Evolutionary conservation across 2,797 vertebrate genomes (phyloP).

Genomic region (Pampus argenteus): DNA sequence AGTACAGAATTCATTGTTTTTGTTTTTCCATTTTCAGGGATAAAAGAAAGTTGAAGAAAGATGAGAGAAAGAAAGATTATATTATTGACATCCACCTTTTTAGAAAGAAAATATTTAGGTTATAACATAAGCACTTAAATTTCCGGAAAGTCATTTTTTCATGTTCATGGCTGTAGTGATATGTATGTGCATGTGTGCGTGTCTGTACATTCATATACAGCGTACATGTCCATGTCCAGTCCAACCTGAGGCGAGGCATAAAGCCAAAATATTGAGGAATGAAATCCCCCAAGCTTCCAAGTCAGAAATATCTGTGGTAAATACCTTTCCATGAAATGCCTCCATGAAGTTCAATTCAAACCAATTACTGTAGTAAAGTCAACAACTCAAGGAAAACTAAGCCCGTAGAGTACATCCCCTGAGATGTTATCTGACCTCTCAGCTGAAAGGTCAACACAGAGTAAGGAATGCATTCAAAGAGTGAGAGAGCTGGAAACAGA

Average conservation of each 20-base stretch:
- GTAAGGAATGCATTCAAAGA: constrained; percentile 48
- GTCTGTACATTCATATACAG: neutral
- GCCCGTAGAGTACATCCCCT: constrained; percentile 57
- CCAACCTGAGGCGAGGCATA: constrained; percentile 17
- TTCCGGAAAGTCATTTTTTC: constrained; percentile 14
- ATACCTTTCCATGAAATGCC: constrained; percentile 58
- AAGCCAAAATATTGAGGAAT: constrained; percentile 47
- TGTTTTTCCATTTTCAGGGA: constrained; percentile 3
- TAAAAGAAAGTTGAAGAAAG: constrained; percentile 22
- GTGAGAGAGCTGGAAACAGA: constrained; percentile 38
- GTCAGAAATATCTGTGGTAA: constrained; percentile 62
- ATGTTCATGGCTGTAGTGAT: neutral
- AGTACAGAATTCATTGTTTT: constrained; percentile 18
- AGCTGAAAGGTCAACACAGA: constrained; percentile 51
- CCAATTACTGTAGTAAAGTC: constrained; percentile 64
- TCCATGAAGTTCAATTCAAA: constrained; percentile 58
- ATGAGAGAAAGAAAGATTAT: too few species aligned
- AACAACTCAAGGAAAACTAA: constrained; percentile 58
- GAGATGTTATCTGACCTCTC: constrained; percentile 63
- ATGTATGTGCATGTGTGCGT: too few species aligned
- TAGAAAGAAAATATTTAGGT: constrained; percentile 24
- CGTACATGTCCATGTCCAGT: constrained; percentile 9
- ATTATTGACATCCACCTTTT: constrained; percentile 25
- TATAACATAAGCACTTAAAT: neutral
- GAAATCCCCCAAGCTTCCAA: constrained; percentile 48